phyloP scores from a whole-genome alignment of 1,140 invertebrate species.

The Drosophila malerkotliana region DNA sequence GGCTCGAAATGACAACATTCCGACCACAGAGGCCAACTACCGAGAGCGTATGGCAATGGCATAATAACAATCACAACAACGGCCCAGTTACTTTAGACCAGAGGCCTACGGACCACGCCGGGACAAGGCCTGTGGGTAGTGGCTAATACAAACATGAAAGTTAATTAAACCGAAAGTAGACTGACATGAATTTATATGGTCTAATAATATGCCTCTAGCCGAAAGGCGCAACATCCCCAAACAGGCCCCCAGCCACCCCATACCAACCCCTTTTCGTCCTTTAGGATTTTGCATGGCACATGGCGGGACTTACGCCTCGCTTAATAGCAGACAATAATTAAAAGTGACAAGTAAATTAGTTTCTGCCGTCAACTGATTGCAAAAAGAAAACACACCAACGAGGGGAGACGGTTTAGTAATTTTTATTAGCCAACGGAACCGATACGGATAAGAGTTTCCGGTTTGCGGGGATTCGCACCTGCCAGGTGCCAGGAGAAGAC shows the following conservation, averaged over 20 bases:
- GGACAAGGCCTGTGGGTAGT: slow-evolving; percentile 2
- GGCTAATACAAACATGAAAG: slow-evolving; percentile 81
- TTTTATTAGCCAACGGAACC: slow-evolving; percentile 54
- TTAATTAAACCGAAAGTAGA: slow-evolving; percentile 79
- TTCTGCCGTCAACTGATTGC: slow-evolving; percentile 46
- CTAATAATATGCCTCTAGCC: slow-evolving; percentile 73
- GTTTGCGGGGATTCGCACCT: slow-evolving; percentile 38
- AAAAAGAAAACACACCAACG: slow-evolving; percentile 9
- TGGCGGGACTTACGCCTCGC: slow-evolving; percentile 54
- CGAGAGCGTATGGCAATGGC: slow-evolving; percentile 41
- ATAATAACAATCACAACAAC: slow-evolving; percentile 53
- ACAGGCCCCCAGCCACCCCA: not conserved
- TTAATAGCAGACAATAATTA: slow-evolving; percentile 74
- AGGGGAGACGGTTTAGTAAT: slow-evolving; percentile 45
- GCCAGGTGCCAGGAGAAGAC: not conserved
- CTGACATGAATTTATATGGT: slow-evolving; percentile 80
- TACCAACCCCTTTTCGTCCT: not conserved
- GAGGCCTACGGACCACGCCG: slow-evolving; percentile 2
- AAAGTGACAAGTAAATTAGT: slow-evolving; percentile 82
- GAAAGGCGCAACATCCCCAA: slow-evolving; percentile 18
- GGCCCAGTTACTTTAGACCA: slow-evolving; percentile 1
- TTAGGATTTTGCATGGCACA: slow-evolving; percentile 23
- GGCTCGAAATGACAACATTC: slow-evolving; percentile 18
- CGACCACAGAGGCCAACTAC: slow-evolving; percentile 38
- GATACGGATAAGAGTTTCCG: slow-evolving; percentile 37